Conservation (phyloP, 1,140 invertebrate genomes). For the Pemphigus obesinymphae region DNA sequence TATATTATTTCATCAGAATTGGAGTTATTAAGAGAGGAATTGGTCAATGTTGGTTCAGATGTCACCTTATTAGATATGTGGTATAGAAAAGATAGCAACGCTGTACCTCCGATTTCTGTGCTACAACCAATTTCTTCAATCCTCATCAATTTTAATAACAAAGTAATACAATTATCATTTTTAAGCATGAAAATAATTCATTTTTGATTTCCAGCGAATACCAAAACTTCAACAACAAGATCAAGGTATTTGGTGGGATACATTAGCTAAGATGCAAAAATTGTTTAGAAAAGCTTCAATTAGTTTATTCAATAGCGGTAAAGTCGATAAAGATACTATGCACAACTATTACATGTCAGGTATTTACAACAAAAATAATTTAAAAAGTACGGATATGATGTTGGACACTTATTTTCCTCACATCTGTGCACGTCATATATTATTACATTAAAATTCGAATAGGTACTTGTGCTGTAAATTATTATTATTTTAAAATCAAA, state of each 20-base stretch:
- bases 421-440: too few species aligned
- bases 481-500: too few species aligned
- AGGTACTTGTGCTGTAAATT: too few species aligned
- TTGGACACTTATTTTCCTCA: too few species aligned
- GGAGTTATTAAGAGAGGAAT: constrained; percentile 76
- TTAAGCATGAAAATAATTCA: background rate
- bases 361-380: constrained; percentile 51
- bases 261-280: constrained; percentile 90
- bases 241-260: constrained; percentile 96
- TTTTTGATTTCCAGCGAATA: constrained; percentile 62
- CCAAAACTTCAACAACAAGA: constrained; percentile 93
- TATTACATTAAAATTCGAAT: too few species aligned
- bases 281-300: constrained; percentile 85
- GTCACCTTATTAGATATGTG: constrained; percentile 81
- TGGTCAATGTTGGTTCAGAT: constrained; percentile 74
- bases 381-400: background rate
- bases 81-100: constrained; percentile 95
- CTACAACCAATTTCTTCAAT: constrained; percentile 96
- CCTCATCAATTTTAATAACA: constrained; percentile 95
- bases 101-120: constrained; percentile 86
- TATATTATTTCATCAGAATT: constrained; percentile 90
- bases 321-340: constrained; percentile 87
- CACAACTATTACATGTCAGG: constrained; percentile 99
- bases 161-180: constrained; percentile 58
- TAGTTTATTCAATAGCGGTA: constrained; percentile 75